Percentiles rank a stretch among this genome's conserved stretches.
phyloP scores from a whole-genome alignment of 2,113 vertebrate genomes.

The Benitochromis conjunctus region DNA sequence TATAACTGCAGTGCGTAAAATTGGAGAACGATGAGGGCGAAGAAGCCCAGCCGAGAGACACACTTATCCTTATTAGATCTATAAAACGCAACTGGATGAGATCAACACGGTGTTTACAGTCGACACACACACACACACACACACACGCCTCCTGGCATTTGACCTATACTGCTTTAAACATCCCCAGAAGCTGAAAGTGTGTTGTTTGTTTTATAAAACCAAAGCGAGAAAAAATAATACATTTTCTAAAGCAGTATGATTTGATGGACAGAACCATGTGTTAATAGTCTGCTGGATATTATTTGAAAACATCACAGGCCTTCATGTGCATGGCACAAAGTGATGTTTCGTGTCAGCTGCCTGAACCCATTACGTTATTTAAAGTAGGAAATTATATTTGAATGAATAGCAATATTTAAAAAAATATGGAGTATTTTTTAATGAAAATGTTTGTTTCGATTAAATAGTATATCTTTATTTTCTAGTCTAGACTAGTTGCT shows the following conservation, averaged over 20 bases:
- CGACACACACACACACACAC: background rate
- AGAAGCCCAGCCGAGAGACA: background rate
- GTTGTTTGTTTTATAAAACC: background rate
- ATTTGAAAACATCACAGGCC: background rate
- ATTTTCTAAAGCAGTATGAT: background rate
- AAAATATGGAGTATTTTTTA: background rate
- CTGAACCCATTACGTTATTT: background rate
- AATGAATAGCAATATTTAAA: background rate
- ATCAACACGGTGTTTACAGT: background rate
- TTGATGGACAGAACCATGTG: background rate
- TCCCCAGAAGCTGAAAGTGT: background rate
- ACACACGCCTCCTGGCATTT: background rate
- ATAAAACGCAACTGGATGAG: background rate
- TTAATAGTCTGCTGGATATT: background rate
- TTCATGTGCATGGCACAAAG: background rate
- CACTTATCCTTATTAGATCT: background rate
- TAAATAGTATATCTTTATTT: background rate
- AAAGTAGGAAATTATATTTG: background rate
- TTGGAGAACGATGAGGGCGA: background rate
- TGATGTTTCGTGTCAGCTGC: background rate
- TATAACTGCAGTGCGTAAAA: background rate
- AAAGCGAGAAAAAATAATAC: background rate
- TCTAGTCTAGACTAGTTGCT: background rate
- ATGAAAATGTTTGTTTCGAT: background rate
- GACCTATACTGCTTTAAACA: background rate